Conservation (phyloP, 2,797 vertebrate genomes). For the Hemitrygon akajei region DNA sequence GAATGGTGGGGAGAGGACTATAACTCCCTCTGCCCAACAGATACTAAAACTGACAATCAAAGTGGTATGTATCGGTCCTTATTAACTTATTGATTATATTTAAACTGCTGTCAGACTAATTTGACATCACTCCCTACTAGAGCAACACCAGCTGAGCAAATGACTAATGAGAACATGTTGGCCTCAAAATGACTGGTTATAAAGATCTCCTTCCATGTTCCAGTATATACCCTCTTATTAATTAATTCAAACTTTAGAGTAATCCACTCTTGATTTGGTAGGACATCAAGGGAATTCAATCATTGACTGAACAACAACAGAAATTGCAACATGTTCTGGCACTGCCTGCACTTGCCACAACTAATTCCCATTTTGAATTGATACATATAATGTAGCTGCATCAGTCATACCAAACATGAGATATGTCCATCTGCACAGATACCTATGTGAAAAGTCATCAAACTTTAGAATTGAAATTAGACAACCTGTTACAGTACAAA, state of each 20-base stretch:
- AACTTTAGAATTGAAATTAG: background rate
- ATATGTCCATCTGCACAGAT: background rate
- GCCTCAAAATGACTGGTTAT: background rate
- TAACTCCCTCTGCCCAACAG: background rate
- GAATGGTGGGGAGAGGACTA: background rate
- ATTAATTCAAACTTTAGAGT: background rate
- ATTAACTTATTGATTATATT: background rate
- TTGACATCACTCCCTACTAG: background rate
- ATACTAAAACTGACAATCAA: background rate
- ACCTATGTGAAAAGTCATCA: background rate
- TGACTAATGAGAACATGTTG: background rate
- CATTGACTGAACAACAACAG: background rate
- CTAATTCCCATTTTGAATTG: background rate
- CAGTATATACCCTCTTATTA: background rate
- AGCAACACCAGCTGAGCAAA: background rate
- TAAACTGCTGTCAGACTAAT: background rate
- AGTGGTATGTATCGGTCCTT: background rate
- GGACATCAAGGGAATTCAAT: background rate
- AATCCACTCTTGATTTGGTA: background rate
- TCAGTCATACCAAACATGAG: background rate
- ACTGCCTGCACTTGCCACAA: background rate
- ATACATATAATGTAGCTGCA: background rate
- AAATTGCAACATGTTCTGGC: background rate
- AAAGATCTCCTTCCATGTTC: background rate
- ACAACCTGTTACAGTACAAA: background rate